Evolutionary conservation across 2,888 invertebrate genomes (phyloP).

Genomic region (Xanthorhoe designata): DNA sequence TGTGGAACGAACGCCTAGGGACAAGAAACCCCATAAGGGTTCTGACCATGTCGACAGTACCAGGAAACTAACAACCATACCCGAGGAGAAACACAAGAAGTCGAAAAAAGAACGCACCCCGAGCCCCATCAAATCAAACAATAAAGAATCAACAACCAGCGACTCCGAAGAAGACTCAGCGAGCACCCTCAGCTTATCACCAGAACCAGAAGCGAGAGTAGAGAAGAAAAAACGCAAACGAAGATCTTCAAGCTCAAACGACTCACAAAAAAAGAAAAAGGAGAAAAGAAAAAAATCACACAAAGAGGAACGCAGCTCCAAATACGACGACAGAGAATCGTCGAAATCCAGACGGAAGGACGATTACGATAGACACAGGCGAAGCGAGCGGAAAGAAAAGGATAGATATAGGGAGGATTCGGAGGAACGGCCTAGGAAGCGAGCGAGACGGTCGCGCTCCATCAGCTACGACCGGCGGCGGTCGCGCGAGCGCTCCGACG

Average conservation of each 20-base stretch:
- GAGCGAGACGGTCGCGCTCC: constrained; percentile 69
- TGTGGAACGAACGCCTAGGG: constrained; percentile 66
- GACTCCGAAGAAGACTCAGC: constrained; percentile 72
- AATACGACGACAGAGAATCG: constrained; percentile 64
- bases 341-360: constrained; percentile 63
- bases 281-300: constrained; percentile 65
- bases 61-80: constrained; percentile 66
- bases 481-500: constrained; percentile 49
- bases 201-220: constrained; percentile 57
- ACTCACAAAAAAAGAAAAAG: constrained; percentile 66
- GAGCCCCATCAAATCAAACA: constrained; percentile 65
- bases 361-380: constrained; percentile 65
- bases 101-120: constrained; percentile 64
- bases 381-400: constrained; percentile 62
- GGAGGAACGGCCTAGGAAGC: constrained; percentile 69
- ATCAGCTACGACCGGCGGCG: constrained; percentile 65
- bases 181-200: constrained; percentile 61
- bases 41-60: constrained; percentile 65
- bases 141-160: constrained; percentile 73
- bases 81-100: constrained; percentile 69
- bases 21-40: constrained; percentile 59
- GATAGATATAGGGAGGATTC: constrained; percentile 74
- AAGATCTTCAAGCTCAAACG: constrained; percentile 64
- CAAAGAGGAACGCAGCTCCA: constrained; percentile 62
- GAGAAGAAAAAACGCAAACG: constrained; percentile 75